phyloP scores from a whole-genome alignment of 2,797 vertebrate species.

The Mormyrus hasselquistii region DNA sequence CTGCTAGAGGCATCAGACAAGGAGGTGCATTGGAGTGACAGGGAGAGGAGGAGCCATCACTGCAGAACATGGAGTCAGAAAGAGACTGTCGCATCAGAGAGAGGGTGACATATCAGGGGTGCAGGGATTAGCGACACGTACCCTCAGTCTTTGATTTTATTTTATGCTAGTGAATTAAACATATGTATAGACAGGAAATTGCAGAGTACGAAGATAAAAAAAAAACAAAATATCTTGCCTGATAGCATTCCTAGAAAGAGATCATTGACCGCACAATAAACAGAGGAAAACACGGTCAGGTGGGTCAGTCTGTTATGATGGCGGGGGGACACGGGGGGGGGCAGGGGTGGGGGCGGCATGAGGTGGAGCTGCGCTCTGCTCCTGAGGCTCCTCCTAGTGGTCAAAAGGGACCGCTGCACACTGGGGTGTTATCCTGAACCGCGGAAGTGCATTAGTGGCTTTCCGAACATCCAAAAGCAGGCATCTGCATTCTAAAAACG shows the following conservation, averaged over 20 bases:
- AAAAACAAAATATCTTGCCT: background rate
- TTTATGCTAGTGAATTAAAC: background rate
- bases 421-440: too few relatives aligned
- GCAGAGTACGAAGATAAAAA: background rate
- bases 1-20: conserved; percentile 50
- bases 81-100: background rate
- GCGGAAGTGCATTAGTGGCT: background rate
- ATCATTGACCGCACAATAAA: background rate
- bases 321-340: background rate
- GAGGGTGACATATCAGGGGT: background rate
- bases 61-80: background rate
- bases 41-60: background rate
- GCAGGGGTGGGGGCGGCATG: too few relatives aligned
- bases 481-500: background rate
- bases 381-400: background rate
- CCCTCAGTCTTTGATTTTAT: background rate
- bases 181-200: background rate
- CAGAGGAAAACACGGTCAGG: background rate
- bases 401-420: background rate
- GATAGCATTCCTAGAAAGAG: conserved; percentile 50
- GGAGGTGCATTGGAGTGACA: conserved; percentile 46
- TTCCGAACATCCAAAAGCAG: background rate
- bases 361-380: background rate
- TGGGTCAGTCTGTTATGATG: background rate
- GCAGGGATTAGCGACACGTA: background rate